These are phyloP conservation scores for Punctoribates punctum DNA, from an alignment of 2,888 invertebrate species.

Conservation along the genomic window DNA sequence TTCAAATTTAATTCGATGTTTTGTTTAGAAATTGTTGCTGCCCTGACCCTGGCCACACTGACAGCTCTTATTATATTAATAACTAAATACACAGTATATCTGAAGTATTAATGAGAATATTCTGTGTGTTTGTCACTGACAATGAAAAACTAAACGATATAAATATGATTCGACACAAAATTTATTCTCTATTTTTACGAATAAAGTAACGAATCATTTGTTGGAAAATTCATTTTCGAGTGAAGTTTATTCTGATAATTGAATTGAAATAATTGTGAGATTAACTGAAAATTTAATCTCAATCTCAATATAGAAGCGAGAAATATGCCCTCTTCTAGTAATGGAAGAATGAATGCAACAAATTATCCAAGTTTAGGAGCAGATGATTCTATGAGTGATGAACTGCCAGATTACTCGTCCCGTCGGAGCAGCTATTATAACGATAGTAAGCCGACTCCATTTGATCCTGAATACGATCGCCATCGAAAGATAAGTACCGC, in stretches of 20 bases:
- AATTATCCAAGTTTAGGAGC: not conserved
- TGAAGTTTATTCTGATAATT: not conserved
- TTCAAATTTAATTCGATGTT: no score
- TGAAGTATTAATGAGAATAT: no score
- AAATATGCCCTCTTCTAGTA: not conserved
- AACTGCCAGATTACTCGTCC: slow-evolving; percentile 21
- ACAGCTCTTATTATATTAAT: no score
- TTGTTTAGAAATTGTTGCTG: no score
- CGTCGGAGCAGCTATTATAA: not conserved
- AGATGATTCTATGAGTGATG: slow-evolving; percentile 17
- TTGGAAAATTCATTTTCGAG: no score
- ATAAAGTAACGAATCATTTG: no score
- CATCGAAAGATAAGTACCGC: slow-evolving; percentile 8
- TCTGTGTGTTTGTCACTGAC: no score
- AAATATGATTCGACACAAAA: no score
- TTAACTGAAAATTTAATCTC: not conserved
- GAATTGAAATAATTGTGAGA: not conserved
- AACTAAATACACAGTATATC: no score
- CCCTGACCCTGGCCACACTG: no score
- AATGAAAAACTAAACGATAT: no score
- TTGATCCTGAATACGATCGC: not conserved
- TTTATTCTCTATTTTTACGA: no score
- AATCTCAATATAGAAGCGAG: not conserved
- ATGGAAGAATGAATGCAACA: not conserved
- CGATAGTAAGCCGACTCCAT: not conserved